Base-by-base conservation (phyloP, 2,113 vertebrate genomes). In the Heptranchias perlo region DNA sequence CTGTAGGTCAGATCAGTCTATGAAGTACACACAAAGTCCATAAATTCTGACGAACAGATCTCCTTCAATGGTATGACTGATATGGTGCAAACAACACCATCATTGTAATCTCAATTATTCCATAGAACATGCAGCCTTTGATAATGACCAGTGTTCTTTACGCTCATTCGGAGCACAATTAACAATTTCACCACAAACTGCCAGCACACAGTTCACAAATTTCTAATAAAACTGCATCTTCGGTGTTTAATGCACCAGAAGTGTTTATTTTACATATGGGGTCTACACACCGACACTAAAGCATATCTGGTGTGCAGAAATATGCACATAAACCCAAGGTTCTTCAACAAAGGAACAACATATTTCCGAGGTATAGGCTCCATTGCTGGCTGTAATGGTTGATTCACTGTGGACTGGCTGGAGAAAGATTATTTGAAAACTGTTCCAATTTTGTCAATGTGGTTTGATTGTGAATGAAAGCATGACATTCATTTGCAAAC, bases 401-500 rank as follows among this genome's bases (percentile, higher is more conserved):
- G 65, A 52, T 47, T 95, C 44, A 52, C 0, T 52, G n/a, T 73
- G 47, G 25, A 28, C 13, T 67, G 39, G 94, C 4, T 67, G 44
- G 93, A 69, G 64, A 49, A 49, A 95, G 3, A 95, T 95, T 52
- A 95, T 69, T n/a, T 93, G 8, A 67, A 95, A 95, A 95, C 47
- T 31, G n/a, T 95, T 23, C 65, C 25, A 69, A 95, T 69, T 67
- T 65, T 94, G n/a, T 67, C 28, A 95, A 47, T 52, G 65, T 47
- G 10, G 93, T 5, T 44, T 94, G 25, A 69, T 73, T 95, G 11
- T 95, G 35, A 91, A 18, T 95, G 65, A 69, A 95, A 95, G 94
- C 89, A 31, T 95, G 92, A 95, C 64, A 95, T 95, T 67, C 94
- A 95, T 44, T 95, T 69, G 65, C 47, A 95, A 28, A 73, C 65